Conservation (phyloP, 2,888 invertebrate species). For the Nomada fucata region DNA sequence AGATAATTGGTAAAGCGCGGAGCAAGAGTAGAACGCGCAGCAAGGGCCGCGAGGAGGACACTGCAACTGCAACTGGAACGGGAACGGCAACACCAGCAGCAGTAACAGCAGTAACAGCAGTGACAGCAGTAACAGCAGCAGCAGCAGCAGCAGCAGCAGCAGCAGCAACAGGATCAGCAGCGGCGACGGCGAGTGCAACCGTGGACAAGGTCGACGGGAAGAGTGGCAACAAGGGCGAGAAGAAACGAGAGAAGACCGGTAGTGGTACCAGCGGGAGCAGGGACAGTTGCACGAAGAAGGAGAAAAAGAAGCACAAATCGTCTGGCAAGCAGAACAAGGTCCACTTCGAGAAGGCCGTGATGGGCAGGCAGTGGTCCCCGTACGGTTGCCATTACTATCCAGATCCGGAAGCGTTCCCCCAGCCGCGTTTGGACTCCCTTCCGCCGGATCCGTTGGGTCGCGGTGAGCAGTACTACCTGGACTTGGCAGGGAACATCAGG, state of each 20-base stretch:
- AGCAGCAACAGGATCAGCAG: too few species aligned
- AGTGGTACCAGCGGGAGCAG: slow-evolving; percentile 85
- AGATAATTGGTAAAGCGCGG: slow-evolving; percentile 86
- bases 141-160: background rate
- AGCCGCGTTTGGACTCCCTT: slow-evolving; percentile 93
- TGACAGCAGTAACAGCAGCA: background rate
- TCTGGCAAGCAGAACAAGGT: slow-evolving; percentile 79
- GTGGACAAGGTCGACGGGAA: slow-evolving; percentile 70
- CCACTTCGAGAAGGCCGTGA: slow-evolving; percentile 85
- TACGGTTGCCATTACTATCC: slow-evolving; percentile 97
- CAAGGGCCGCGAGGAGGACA: slow-evolving; percentile 74
- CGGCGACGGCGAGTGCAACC: background rate
- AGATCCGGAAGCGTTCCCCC: slow-evolving; percentile 93
- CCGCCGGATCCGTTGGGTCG: slow-evolving; percentile 93
- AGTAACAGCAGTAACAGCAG: too few species aligned
- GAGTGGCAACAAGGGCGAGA: slow-evolving; percentile 73
- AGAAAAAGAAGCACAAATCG: slow-evolving; percentile 80
- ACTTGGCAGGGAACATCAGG: slow-evolving; percentile 96
- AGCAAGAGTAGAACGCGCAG: slow-evolving; percentile 77
- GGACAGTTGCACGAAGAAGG: slow-evolving; percentile 82
- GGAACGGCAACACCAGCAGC: too few species aligned
- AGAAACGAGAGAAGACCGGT: slow-evolving; percentile 84
- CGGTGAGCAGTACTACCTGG: slow-evolving; percentile 97
- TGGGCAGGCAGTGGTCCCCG: slow-evolving; percentile 90
- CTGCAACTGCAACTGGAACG: background rate